Conservation (phyloP, 2,797 vertebrate genomes). For the Malacoraja senta region DNA sequence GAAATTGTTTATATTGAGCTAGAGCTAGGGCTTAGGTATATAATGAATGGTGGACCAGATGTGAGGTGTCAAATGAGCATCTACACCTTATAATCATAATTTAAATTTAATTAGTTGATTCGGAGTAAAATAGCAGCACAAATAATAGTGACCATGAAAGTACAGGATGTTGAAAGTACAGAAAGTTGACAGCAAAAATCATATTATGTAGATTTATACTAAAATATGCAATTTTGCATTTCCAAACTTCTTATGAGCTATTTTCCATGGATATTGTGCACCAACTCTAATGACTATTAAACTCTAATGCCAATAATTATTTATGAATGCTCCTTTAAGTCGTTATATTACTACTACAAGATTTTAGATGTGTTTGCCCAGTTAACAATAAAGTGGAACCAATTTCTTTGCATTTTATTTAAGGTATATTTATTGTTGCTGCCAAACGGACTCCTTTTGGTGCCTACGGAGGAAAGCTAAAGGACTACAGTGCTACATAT, state of each 20-base stretch:
- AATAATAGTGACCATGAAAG: too few relatives aligned
- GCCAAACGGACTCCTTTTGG: constrained; percentile 95
- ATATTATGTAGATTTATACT: too few relatives aligned
- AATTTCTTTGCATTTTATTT: constrained; percentile 32
- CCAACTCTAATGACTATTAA: neutral
- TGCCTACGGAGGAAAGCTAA: constrained; percentile 78
- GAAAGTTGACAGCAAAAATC: too few relatives aligned
- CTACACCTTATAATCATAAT: too few relatives aligned
- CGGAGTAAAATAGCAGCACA: too few relatives aligned
- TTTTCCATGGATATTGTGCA: neutral
- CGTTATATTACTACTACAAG: neutral
- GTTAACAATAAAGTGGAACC: neutral
- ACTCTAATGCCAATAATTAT: neutral
- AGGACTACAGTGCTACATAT: constrained; percentile 80
- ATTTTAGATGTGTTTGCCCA: neutral
- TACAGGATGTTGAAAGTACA: too few relatives aligned
- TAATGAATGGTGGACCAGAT: too few relatives aligned
- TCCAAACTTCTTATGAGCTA: neutral
- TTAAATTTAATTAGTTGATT: too few relatives aligned
- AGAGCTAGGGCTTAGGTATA: too few relatives aligned
- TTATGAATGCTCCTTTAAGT: neutral
- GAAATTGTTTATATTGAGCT: too few relatives aligned
- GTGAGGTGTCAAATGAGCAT: too few relatives aligned
- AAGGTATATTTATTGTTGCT: constrained; percentile 86
- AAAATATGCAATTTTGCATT: neutral